Base-by-base conservation (phyloP, 2,113 vertebrate species). In the Sylvilagus bachmani region DNA sequence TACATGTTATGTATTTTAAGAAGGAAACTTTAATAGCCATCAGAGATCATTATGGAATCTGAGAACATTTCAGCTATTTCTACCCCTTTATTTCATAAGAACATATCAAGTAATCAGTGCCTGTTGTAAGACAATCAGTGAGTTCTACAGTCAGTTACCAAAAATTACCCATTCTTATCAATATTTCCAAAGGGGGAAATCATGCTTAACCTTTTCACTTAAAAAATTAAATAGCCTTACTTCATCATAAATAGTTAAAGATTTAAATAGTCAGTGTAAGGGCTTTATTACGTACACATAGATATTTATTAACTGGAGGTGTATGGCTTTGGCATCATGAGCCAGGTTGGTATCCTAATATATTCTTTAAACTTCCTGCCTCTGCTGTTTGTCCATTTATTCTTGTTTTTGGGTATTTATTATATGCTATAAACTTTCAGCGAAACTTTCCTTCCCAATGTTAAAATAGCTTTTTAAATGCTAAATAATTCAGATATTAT, bases 11-110 rank as follows among this genome's bases (percentile, higher is more conserved):
- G 62, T 79, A 49, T 94, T 90, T 96, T 62, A 82, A 86, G 61
- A 86, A 64, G 38, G 86, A 66, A 55, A 83, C 78, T 86, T 91
- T 74, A 74, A 62, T 84, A 95, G n/a, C 78, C 31, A 44, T 31
- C 33, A 73, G n/a, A 58, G 29, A 61, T 49, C 17, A 13, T 86
- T 87, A 38, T 10, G 29, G 29, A 89, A 53, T 24, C 27, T 29
- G 22, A 71, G 88, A 24, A 61, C 62, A 85, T 78, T 89, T 58
- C 53, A 90, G 22, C 17, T 25, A 69, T 74, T 89, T 82, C 89
- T 83, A 61, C 21, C 62, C 79, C 61, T 17, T 82, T n/a, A 69
- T 29, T 90, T 86, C 55, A 67, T 84, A 62, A 21, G 38, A 89
- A 25, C 24, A 85, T 49, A 74, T 89, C 25, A 84, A 83, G 29